Conservation (phyloP, 2,797 vertebrate genomes). For the Semotilus atromaculatus region DNA sequence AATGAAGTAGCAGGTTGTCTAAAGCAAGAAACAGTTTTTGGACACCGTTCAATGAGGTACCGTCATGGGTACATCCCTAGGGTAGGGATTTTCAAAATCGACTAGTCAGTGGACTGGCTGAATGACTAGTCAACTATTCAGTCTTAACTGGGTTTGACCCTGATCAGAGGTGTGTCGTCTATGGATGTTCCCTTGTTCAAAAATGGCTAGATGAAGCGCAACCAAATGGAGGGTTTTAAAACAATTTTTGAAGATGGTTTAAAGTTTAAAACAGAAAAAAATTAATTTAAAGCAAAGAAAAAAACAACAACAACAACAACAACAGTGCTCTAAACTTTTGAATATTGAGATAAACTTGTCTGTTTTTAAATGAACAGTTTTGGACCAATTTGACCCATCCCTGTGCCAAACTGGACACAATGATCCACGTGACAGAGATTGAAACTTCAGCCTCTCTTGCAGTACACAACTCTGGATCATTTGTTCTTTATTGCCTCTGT, state of each 20-base stretch:
- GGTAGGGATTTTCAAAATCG: background rate
- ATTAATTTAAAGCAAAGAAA: background rate
- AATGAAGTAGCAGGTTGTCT: background rate
- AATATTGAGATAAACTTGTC: background rate
- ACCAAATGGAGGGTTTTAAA: too few species aligned
- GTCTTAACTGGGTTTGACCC: background rate
- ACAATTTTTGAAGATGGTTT: background rate
- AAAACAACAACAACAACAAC: too few species aligned
- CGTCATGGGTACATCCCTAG: background rate
- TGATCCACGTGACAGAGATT: background rate
- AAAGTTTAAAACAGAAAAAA: background rate
- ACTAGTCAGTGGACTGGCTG: background rate
- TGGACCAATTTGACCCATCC: background rate
- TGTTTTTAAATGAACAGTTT: background rate
- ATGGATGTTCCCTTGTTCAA: background rate
- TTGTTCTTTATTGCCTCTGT: background rate
- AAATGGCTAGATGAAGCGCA: background rate
- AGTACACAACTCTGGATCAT: background rate
- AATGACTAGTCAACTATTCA: background rate
- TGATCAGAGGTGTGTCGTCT: background rate
- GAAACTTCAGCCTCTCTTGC: background rate
- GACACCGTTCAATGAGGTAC: background rate
- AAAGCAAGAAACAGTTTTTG: background rate
- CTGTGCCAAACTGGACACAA: background rate
- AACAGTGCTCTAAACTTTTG: background rate